Conservation (phyloP, 2,113 vertebrate species). For the Silurus asotus region DNA sequence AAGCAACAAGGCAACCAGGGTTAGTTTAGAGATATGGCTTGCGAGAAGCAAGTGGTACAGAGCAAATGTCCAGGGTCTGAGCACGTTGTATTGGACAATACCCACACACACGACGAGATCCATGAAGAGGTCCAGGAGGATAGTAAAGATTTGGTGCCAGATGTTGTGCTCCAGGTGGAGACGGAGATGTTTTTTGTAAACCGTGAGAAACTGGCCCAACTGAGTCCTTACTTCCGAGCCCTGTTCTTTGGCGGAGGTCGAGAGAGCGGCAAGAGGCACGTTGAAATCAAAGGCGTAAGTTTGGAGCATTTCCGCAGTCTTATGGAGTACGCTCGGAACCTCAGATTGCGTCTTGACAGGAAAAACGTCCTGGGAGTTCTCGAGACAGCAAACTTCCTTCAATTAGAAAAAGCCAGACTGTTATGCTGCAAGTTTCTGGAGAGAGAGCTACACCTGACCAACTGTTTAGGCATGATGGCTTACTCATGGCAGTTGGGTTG, state of each 20-base stretch:
- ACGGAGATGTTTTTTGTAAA: constrained; percentile 77
- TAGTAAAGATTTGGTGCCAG: constrained; percentile 47
- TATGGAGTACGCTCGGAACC: constrained; percentile 71
- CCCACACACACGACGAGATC: constrained; percentile 11
- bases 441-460: constrained; percentile 80
- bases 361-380: constrained; percentile 80
- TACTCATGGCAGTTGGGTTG: constrained; percentile 79
- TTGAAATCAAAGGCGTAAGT: constrained; percentile 75
- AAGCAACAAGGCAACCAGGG: constrained; percentile 34
- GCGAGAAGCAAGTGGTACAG: constrained; percentile 39
- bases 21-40: constrained; percentile 61
- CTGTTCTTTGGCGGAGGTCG: constrained; percentile 81
- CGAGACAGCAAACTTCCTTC: constrained; percentile 81
- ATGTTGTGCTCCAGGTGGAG: constrained; percentile 72
- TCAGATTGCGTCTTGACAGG: constrained; percentile 66
- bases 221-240: constrained; percentile 82
- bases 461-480: constrained; percentile 83
- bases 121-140: neutral
- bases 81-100: neutral
- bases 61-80: constrained; percentile 20
- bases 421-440: constrained; percentile 84
- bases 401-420: constrained; percentile 74
- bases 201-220: constrained; percentile 69
- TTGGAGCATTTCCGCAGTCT: constrained; percentile 72
- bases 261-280: constrained; percentile 71